Conservation (phyloP, 2,888 invertebrate genomes). For the Diarsia mendica region DNA sequence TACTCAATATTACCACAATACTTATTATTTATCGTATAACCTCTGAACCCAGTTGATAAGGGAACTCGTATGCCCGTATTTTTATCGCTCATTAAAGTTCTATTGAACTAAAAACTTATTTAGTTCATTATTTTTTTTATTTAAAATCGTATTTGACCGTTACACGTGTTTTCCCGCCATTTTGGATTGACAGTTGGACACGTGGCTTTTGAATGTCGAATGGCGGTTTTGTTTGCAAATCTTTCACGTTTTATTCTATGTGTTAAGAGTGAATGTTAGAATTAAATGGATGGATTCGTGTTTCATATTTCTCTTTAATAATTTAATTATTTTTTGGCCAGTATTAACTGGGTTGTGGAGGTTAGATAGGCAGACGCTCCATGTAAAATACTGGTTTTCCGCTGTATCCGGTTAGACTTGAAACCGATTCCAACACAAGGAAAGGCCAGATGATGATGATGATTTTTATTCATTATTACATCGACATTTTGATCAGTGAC, state of each 20-base stretch:
- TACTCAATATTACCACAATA: constrained; percentile 19
- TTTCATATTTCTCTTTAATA: background rate
- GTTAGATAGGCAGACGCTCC: too few species aligned
- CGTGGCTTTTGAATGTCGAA: constrained; percentile 20
- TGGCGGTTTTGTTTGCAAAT: background rate
- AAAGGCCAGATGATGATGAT: too few species aligned
- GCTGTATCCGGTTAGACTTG: too few species aligned
- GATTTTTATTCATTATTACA: background rate
- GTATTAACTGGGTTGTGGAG: too few species aligned
- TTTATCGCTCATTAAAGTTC: constrained; percentile 48
- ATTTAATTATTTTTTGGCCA: background rate
- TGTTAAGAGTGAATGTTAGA: background rate
- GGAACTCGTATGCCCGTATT: constrained; percentile 44
- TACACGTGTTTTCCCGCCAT: constrained; percentile 19
- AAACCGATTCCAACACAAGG: too few species aligned
- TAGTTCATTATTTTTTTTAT: constrained; percentile 20
- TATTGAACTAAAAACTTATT: constrained; percentile 54
- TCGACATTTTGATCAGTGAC: background rate
- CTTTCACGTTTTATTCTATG: background rate
- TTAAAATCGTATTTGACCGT: constrained; percentile 12
- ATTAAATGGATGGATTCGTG: background rate
- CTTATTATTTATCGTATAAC: constrained; percentile 42
- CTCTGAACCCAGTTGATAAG: constrained; percentile 43
- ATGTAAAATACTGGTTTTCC: too few species aligned
- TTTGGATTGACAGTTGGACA: constrained; percentile 6